Evolutionary conservation across 2,888 invertebrate species (phyloP), one percentile per base, ranked within the genome.

Genomic region (Celastrina argiolus): DNA sequence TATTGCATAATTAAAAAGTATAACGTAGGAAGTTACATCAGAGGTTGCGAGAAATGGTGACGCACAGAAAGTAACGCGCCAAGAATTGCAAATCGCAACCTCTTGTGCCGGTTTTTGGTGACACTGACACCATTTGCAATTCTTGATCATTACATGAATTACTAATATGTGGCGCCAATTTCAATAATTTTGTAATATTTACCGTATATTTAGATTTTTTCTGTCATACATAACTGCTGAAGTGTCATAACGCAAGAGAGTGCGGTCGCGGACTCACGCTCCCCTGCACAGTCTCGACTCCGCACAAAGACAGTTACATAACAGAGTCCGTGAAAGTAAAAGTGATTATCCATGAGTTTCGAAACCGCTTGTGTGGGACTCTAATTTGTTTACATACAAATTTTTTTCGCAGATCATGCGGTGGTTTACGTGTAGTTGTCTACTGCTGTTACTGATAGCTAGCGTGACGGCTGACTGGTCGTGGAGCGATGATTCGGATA

Each of bases 301-400:
- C 82, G 81, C 83, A 82, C 85, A 85, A 84, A 78, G 79, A 81
- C 76, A 73, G 81, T 90, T 90, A 90, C 78, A 80, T 87, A 91
- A 91, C 73, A 76, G 76, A 80, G 83, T 78, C 82, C 81, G 86
- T 84, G 86, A 91, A 91, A 91, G 91, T 90, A 90, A 91, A 91
- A 91, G 91, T 85, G 84, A 85, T 83, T 85, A 85, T 84, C 81
- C 76, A 82, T 78, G 74, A 76, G 83, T 90, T 89, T 89, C 87
- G 86, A 87, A 82, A 82, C 82, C 68, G 68, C 70, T 72, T 61
- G 73, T 72, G 69, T 67, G 69, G 69, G 64, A 61, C 51, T 61
- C 63, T 64, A 66, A 36, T 64, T 67, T 28, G 66, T 63, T 45
- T 68, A 61, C 61, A 61, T 39, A 61, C 56, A 67, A 18, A 56